Conservation (phyloP, 2,888 invertebrate genomes). For the Phlogophora meticulosa region DNA sequence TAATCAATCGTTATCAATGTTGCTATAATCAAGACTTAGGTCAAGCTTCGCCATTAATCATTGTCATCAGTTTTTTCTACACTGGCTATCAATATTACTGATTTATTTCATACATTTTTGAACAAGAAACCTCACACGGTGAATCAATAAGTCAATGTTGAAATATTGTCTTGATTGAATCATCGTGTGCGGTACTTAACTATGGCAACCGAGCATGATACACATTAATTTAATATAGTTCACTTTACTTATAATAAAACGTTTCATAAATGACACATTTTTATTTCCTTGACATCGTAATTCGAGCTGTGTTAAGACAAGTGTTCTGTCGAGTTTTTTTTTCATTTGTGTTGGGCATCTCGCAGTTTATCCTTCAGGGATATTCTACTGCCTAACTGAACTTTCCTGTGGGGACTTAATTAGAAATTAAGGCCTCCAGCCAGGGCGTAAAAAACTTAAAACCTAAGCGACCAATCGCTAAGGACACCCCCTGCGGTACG, state of each 20-base stretch:
- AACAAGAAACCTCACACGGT: conserved; percentile 51
- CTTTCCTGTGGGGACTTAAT: no score
- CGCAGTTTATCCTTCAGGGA: no score
- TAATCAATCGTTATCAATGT: conserved; percentile 51
- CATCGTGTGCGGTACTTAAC: conserved; percentile 40
- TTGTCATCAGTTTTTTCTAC: conserved; percentile 49
- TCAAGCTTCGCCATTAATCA: conserved; percentile 57
- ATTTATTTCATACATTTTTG: conserved; percentile 46
- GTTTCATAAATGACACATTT: conserved; percentile 78
- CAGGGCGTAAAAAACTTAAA: no score
- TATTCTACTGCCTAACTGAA: no score
- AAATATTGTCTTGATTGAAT: conserved; percentile 38
- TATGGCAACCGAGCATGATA: conserved; percentile 19
- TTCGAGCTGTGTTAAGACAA: conserved; percentile 72
- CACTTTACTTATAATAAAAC: conserved; percentile 43
- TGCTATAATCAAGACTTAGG: conserved; percentile 38
- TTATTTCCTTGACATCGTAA: conserved; percentile 76
- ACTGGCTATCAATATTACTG: conserved; percentile 40
- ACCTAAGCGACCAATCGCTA: no score
- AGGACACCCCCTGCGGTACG: no score
- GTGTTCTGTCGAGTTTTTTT: conserved; percentile 68
- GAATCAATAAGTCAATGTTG: conserved; percentile 51
- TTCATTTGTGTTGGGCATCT: no score
- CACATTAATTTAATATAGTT: conserved; percentile 27
- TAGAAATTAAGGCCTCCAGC: no score